phyloP scores from a whole-genome alignment of 2,113 vertebrate species.

The human (Homo sapiens) region GRCh38 chr5:123117001-123117500 shows the following conservation, averaged over 20 bases:
- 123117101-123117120: background rate
- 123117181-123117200: conserved; percentile 50
- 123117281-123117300: background rate
- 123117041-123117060: background rate
- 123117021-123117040: conserved; percentile 11
- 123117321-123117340: background rate
- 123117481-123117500: conserved; percentile 49
- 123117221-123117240: conserved; percentile 21
- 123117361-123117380: background rate
- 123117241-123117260: background rate
- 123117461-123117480: background rate
- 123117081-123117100: background rate
- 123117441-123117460: conserved; percentile 36
- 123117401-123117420: background rate
- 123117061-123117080: background rate
- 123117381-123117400: conserved; percentile 50
- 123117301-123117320: background rate
- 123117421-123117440: background rate
- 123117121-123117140: background rate
- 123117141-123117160: background rate
- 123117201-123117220: conserved; percentile 9
- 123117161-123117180: background rate
- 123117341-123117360: background rate
- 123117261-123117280: too few relatives aligned
- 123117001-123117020: background rate